Conservation (phyloP, 2,797 vertebrate genomes). For the Gallinago stenura region DNA sequence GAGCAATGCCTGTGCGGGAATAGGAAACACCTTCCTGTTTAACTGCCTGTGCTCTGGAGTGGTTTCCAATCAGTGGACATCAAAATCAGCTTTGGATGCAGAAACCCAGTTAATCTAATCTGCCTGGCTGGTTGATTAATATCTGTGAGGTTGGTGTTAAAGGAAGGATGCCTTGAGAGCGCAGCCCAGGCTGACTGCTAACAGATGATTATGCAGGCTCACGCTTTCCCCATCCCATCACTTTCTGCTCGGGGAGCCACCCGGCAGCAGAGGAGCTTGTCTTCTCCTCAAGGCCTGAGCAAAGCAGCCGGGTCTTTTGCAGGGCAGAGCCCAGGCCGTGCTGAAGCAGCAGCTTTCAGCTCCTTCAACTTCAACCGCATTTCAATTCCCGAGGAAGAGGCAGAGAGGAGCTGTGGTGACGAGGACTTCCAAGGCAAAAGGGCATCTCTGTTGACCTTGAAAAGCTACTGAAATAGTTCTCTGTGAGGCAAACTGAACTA, state of each 20-base stretch:
- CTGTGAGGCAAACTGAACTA: not conserved
- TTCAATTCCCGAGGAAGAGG: not conserved
- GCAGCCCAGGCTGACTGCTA: rapidly evolving
- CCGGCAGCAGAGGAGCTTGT: not conserved
- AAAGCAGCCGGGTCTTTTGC: not conserved
- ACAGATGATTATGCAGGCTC: not conserved
- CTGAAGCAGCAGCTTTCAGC: not conserved
- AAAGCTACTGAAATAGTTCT: not conserved
- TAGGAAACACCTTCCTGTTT: not conserved
- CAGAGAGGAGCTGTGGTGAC: not conserved
- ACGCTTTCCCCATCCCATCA: not conserved
- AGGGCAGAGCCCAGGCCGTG: not conserved
- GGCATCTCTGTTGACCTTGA: not conserved
- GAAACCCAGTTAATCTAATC: not conserved
- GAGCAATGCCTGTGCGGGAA: not conserved
- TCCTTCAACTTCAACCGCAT: rapidly evolving
- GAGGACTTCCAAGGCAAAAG: not conserved
- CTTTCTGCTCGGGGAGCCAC: not conserved
- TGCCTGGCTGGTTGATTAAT: not conserved
- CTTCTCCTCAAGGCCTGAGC: not conserved
- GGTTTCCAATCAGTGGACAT: not conserved
- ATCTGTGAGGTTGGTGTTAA: not conserved
- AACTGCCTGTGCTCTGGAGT: not conserved
- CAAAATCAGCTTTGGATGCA: not conserved
- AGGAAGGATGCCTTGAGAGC: not conserved